phyloP scores from a whole-genome alignment of 2,113 vertebrate species.

The Paramisgurnus dabryanus region DNA sequence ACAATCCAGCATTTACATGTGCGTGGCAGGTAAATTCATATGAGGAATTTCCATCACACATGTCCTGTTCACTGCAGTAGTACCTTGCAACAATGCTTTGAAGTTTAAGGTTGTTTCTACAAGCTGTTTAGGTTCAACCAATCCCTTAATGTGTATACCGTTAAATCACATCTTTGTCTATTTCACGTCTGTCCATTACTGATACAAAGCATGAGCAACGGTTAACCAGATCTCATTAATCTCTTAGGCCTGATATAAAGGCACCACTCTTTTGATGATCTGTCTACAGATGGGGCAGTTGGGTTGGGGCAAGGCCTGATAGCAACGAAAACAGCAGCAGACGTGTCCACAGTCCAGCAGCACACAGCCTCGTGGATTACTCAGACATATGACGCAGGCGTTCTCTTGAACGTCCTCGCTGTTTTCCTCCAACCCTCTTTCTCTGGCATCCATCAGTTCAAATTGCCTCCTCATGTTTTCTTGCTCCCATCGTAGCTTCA shows the following conservation, averaged over 20 bases:
- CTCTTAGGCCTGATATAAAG: slow-evolving; percentile 75
- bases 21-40: not conserved
- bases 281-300: slow-evolving; percentile 84
- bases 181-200: no score
- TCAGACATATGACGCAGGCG: slow-evolving; percentile 79
- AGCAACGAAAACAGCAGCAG: slow-evolving; percentile 86
- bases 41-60: not conserved
- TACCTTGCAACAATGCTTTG: not conserved
- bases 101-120: not conserved
- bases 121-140: not conserved
- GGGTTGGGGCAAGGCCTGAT: slow-evolving; percentile 74
- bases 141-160: not conserved
- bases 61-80: slow-evolving; percentile 2
- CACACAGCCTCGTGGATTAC: slow-evolving; percentile 74
- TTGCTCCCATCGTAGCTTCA: slow-evolving; percentile 54
- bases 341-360: slow-evolving; percentile 84
- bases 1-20: not conserved
- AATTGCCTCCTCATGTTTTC: slow-evolving; percentile 68
- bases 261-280: slow-evolving; percentile 77
- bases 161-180: not conserved
- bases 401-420: slow-evolving; percentile 40
- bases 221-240: no score
- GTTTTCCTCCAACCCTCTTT: not conserved
- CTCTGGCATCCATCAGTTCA: slow-evolving; percentile 50
- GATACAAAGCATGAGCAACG: no score